Evolutionary conservation across 2,113 vertebrate genomes (phyloP).

Genomic region (Centropus unirufus): DNA sequence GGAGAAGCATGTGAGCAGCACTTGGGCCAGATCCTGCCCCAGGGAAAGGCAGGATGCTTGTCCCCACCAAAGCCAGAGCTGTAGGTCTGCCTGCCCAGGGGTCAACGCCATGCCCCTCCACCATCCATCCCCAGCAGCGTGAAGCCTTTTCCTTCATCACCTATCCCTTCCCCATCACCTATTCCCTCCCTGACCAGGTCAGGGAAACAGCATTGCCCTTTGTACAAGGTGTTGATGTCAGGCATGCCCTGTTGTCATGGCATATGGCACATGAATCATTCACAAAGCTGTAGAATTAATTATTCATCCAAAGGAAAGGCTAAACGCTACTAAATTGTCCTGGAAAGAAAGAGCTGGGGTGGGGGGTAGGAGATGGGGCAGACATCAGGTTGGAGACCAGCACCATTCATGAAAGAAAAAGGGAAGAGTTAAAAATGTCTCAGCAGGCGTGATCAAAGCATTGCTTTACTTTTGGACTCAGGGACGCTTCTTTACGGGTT

Average conservation of each 20-base stretch:
- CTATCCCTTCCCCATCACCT: too few relatives aligned
- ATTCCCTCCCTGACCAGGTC: not conserved
- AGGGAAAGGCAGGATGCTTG: fast-evolving
- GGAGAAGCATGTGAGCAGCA: not conserved
- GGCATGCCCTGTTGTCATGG: conserved; percentile 22
- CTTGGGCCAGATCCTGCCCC: fast-evolving
- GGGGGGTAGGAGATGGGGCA: not conserved
- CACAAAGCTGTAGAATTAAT: conserved; percentile 82
- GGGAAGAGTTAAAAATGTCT: not conserved
- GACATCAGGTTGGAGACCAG: not conserved
- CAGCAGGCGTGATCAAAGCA: not conserved
- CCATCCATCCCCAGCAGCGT: fast-evolving
- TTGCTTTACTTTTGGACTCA: not conserved
- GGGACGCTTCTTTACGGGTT: not conserved
- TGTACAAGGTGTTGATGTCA: not conserved
- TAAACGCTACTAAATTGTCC: conserved; percentile 84
- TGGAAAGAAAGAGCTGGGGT: conserved; percentile 35
- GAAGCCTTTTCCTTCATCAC: not conserved
- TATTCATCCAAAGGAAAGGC: conserved; percentile 86
- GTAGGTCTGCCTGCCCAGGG: not conserved
- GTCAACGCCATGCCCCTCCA: too few relatives aligned
- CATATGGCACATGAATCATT: conserved; percentile 91
- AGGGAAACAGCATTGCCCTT: not conserved
- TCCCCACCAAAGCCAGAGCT: not conserved
- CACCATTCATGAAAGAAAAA: not conserved